Evolutionary conservation across 2,888 invertebrate genomes (phyloP).

Genomic region (Stratiomys singularior): DNA sequence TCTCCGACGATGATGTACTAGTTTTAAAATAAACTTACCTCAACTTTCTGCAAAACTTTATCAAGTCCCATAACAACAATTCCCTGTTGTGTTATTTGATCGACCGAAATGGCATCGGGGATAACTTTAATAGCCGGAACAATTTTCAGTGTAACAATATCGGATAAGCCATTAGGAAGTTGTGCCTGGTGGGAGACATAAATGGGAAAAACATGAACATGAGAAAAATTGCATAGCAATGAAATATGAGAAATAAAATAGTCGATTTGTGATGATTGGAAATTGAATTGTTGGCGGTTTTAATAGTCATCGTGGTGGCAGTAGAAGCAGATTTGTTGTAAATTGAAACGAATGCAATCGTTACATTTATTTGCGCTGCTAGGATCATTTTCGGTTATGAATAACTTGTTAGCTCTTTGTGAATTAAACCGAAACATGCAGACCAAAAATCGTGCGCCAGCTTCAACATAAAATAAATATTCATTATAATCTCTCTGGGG

Average conservation of each 20-base stretch:
- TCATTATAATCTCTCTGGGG: no score
- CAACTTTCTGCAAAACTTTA: slow-evolving; percentile 69
- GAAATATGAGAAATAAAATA: background rate
- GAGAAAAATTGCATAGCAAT: slow-evolving; percentile 7
- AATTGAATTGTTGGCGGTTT: no score
- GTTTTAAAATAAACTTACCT: slow-evolving; percentile 57
- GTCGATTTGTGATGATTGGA: background rate
- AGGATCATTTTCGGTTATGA: no score
- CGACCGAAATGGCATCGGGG: slow-evolving; percentile 58
- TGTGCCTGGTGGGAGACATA: slow-evolving; percentile 56
- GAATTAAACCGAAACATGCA: no score
- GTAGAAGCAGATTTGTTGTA: no score
- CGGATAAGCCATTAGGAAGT: slow-evolving; percentile 61
- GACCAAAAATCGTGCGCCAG: no score
- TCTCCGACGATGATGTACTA: background rate
- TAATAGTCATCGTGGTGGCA: no score
- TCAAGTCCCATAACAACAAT: slow-evolving; percentile 69
- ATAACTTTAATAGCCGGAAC: slow-evolving; percentile 63
- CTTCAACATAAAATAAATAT: no score
- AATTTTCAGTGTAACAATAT: slow-evolving; percentile 61
- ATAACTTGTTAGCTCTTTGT: no score
- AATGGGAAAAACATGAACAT: slow-evolving; percentile 11
- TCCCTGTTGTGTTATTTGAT: slow-evolving; percentile 60
- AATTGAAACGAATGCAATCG: no score
- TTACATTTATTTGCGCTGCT: no score